Base-by-base conservation (phyloP, 35 echinoderm and acorn worm genomes). In the Amphiura filiformis region DNA sequence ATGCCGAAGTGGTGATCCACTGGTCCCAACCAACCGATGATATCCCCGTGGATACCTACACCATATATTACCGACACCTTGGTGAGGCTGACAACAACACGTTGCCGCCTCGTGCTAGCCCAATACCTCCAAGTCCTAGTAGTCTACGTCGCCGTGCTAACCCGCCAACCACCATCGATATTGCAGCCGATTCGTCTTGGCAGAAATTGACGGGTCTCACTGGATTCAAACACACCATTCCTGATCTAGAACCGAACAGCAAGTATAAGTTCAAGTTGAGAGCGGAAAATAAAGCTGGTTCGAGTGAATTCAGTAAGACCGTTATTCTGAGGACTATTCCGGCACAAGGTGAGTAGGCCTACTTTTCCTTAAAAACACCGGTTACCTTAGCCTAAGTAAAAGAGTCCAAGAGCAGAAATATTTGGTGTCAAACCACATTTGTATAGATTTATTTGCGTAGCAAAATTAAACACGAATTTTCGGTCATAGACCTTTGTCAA, bases 261-360 rank as follows among this genome's bases (percentile, higher is more conserved):
- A 52, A 70, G 26, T 96, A 96, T 37, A 88, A 92, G 56, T 84
- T 92, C 38, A 78, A 86, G 35, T 86, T 96, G 76, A 92, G 85
- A 57, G 94, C 81, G 28, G 75, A 39, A 17, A 96, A 96, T 79
- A 18, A 32, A 22, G 90, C 81, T 38, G 94, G 90, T 9, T 75
- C 47, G 12, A 82, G 84, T 0, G 86, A 83, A 20, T 86, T 39
- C 57, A 96, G 94, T 65, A 80, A 96, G 76, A 40, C 61, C 22
- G 57, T 96, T 22, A 39, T 83, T 1, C 70, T 96, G 39, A 84
- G 83, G 26, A 96, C 94, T 28, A 70, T 84, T 33, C 81, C 86
- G 31, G 87, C 94, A 26, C 56, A 75, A 76, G 94, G 94, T 92
- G 85, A 80, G 87, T 47, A n/a, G n/a, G n/a, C n/a, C n/a, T n/a